A percentile compares a stretch with the other conserved stretches of the same genome.
phyloP scores from a whole-genome alignment of 2,888 invertebrate genomes.

The Isoperla grammatica region DNA sequence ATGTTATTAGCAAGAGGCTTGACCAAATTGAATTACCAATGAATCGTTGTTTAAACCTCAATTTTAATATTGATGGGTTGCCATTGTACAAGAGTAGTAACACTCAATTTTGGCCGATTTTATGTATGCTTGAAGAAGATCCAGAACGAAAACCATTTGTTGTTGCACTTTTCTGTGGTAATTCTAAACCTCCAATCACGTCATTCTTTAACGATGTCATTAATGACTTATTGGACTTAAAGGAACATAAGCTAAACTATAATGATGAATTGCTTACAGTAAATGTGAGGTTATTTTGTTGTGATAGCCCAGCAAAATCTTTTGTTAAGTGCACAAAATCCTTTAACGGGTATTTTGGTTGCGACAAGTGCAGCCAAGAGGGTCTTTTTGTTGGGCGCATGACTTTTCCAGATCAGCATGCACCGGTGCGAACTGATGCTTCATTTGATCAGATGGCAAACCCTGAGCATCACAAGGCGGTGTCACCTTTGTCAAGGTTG shows the following conservation, averaged over 20 bases:
- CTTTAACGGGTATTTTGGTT: conserved; percentile 23
- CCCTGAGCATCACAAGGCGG: background rate
- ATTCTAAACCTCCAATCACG: conserved; percentile 30
- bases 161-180: conserved; percentile 31
- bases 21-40: background rate
- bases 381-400: background rate
- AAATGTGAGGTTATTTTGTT: conserved; percentile 12
- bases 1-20: background rate
- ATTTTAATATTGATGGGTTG: conserved; percentile 27
- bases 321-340: conserved; percentile 21
- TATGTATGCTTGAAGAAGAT: conserved; percentile 28
- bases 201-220: conserved; percentile 31
- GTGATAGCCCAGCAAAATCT: conserved; percentile 25
- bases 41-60: conserved; percentile 1
- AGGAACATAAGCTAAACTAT: conserved; percentile 12
- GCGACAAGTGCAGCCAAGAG: conserved; percentile 21
- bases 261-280: background rate
- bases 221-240: conserved; percentile 25
- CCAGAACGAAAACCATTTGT: conserved; percentile 32
- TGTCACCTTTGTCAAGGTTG: conserved; percentile 16
- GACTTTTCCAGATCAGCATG: background rate
- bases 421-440: background rate
- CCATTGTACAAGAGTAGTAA: conserved; percentile 25
- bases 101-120: conserved; percentile 25
- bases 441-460: background rate